Base-by-base conservation (phyloP, 2,888 invertebrate species). In the Litoditis marina region DNA sequence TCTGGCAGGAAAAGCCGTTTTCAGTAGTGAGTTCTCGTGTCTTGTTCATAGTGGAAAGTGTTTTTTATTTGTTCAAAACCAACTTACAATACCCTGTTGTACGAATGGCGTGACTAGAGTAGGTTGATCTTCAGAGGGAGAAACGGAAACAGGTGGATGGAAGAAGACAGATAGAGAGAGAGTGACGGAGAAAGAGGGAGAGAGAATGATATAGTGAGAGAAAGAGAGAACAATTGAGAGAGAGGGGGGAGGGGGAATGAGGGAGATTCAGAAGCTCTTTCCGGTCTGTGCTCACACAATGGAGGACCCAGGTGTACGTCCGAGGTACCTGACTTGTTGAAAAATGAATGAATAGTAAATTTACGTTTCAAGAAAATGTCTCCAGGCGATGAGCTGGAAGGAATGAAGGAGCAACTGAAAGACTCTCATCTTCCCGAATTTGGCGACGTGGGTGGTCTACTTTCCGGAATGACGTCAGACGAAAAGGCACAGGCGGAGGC, bases 1-100 rank as follows among this genome's bases (percentile, higher is more conserved):
- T 50, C 85, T 90, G 4, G 89, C 88, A 84, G 90, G 90, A 69
- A 90, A 89, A 86, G 88, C 89, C 16, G 87, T 88, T 54, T 90
- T 90, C 79, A n/a, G n/a, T n/a, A n/a, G n/a, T n/a, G n/a, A n/a
- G n/a, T n/a, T 88, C 89, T 78, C 88, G 88, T 88, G 84, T 70
- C 57, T 56, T 28, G 4, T 39, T 22, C 39, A 39, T 13, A 39
- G 16, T 39, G 16, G 11, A 39, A 11, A 39, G 39, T 13, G 11
- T 39, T 39, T 13, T 39, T 39, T 39, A 39, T 39, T n/a, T n/a
- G n/a, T n/a, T n/a, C n/a, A n/a, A n/a, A 36, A 36, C 11, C 39
- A 36, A 36, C 39, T 11, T 13, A 13, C 16, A 13, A 36, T 36
- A 13, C 16, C n/a, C n/a, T n/a, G n/a, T n/a, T n/a, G n/a, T n/a